Conservation (phyloP, 2,797 vertebrate genomes). For the Danionella dracula region DNA sequence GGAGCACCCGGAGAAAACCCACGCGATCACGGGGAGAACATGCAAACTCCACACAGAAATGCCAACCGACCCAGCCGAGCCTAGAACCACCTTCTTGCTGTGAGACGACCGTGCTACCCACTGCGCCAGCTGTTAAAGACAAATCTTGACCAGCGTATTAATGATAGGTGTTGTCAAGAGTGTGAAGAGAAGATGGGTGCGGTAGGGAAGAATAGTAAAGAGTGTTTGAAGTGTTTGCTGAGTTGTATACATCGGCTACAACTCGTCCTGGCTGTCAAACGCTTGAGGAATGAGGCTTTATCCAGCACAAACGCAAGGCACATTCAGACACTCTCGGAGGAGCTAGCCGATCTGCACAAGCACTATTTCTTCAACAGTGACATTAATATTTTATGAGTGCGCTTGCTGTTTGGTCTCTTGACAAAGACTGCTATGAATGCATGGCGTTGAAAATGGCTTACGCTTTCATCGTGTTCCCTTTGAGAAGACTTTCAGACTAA, state of each 20-base stretch:
- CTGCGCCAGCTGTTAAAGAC: too few relatives aligned
- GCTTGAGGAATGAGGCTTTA: constrained; percentile 32
- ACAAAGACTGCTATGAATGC: constrained; percentile 16
- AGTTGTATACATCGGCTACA: neutral
- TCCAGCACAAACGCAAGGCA: constrained; percentile 2
- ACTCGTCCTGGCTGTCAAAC: constrained; percentile 13
- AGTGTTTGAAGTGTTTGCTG: constrained; percentile 3
- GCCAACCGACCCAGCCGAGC: too few relatives aligned
- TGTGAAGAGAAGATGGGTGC: neutral
- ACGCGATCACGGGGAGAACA: too few relatives aligned
- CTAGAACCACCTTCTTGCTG: too few relatives aligned
- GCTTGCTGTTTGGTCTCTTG: constrained; percentile 18
- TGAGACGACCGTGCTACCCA: too few relatives aligned
- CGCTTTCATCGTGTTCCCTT: constrained; percentile 7
- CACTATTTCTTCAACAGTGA: constrained; percentile 10
- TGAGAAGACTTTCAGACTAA: constrained; percentile 7
- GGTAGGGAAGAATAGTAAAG: neutral
- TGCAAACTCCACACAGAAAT: too few relatives aligned
- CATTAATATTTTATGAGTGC: constrained; percentile 28
- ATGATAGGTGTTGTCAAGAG: neutral
- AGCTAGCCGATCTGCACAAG: constrained; percentile 10
- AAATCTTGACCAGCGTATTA: neutral
- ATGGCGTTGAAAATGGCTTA: constrained; percentile 1
- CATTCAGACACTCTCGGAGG: constrained; percentile 24
- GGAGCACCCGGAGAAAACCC: too few relatives aligned